phyloP scores from a whole-genome alignment of 2,797 vertebrate species.

The Distichodus sexfasciatus region DNA sequence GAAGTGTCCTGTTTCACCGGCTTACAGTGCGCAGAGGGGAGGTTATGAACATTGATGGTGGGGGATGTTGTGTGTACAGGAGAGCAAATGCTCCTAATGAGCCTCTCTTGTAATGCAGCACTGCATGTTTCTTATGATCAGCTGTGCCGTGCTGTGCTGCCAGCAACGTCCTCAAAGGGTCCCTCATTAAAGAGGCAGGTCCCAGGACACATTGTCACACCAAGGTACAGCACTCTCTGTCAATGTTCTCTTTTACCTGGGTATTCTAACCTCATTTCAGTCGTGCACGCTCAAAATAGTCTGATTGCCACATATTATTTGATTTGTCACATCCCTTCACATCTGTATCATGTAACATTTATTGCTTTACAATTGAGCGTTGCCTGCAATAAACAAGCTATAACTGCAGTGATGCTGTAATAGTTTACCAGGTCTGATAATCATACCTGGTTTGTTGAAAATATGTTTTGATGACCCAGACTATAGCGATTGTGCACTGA shows the following conservation, averaged over 20 bases:
- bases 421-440: no score
- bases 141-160: slow-evolving; percentile 72
- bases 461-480: no score
- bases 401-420: no score
- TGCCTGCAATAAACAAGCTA: no score
- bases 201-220: slow-evolving; percentile 38
- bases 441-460: no score
- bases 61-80: slow-evolving; percentile 68
- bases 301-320: no score
- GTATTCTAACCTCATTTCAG: slow-evolving; percentile 20
- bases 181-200: slow-evolving; percentile 69
- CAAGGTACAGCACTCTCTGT: slow-evolving; percentile 21
- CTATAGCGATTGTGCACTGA: no score
- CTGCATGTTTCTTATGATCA: slow-evolving; percentile 74
- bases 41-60: slow-evolving; percentile 24
- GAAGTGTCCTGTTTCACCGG: slow-evolving; percentile 49
- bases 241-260: slow-evolving; percentile 7
- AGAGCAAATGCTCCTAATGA: slow-evolving; percentile 75
- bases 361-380: no score
- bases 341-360: no score
- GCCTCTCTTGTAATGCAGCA: slow-evolving; percentile 74
- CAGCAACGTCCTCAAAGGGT: slow-evolving; percentile 69
- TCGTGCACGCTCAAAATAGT: no score
- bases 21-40: slow-evolving; percentile 27
- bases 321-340: no score